Evolutionary conservation across 2,113 vertebrate species (phyloP).

Genomic region (Rhagologus leucostigma): DNA sequence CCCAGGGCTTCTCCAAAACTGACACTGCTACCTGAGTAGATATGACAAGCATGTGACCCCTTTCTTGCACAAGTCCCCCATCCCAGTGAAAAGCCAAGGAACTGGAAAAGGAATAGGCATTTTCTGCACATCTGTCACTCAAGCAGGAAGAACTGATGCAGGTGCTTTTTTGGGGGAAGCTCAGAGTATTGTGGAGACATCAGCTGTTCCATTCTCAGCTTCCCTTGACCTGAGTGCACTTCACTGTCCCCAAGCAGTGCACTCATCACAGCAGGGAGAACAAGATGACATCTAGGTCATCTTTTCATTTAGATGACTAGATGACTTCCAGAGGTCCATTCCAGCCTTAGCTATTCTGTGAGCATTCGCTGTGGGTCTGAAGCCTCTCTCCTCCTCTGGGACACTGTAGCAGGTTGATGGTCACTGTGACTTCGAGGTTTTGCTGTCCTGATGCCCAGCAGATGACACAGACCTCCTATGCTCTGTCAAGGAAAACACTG

Average conservation of each 20-base stretch:
- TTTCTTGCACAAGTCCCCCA: not conserved
- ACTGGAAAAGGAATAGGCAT: not conserved
- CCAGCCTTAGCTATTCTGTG: not conserved
- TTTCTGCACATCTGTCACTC: not conserved
- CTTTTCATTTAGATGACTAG: not conserved
- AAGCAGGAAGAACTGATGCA: not conserved
- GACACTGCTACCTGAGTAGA: not conserved
- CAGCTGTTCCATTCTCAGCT: not conserved
- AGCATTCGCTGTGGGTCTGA: not conserved
- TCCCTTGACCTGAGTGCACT: not conserved
- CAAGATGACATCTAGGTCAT: not conserved
- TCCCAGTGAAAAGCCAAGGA: not conserved
- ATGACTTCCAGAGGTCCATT: not conserved
- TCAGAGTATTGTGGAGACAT: not conserved
- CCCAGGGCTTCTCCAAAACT: not conserved
- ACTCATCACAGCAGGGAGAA: not conserved
- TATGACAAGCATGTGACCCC: not conserved
- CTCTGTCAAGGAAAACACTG: not conserved
- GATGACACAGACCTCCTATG: not conserved
- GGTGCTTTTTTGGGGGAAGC: not conserved
- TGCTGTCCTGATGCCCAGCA: not conserved
- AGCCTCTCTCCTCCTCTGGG: not conserved
- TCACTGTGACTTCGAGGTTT: accelerated
- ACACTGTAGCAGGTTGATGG: accelerated
- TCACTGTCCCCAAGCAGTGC: not conserved